These are phyloP conservation scores for Coptodon bakossiorum DNA, from an alignment of 2,113 vertebrate species.

Conservation along the genomic window DNA sequence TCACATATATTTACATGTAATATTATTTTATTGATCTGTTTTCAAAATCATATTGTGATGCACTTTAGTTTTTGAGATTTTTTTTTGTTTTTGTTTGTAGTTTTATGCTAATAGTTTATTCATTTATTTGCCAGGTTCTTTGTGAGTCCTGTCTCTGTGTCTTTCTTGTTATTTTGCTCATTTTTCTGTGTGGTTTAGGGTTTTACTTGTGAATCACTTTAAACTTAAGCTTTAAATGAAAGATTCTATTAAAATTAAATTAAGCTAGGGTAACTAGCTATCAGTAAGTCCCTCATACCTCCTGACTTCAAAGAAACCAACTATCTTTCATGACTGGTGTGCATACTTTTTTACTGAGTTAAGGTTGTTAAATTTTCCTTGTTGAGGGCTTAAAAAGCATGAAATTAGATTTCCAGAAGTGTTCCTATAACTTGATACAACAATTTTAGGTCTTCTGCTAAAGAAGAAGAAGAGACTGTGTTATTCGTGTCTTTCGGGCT, in stretches of 20 bases:
- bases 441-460: background rate
- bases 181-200: background rate
- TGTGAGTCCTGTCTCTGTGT: background rate
- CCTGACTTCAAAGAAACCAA: background rate
- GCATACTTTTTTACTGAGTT: background rate
- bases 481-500: background rate
- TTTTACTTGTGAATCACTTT: background rate
- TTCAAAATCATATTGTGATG: background rate
- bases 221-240: background rate
- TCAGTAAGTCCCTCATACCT: background rate
- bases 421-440: background rate
- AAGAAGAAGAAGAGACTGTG: background rate
- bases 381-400: background rate
- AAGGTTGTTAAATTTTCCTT: background rate
- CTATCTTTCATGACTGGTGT: background rate
- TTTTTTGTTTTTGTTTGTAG: background rate
- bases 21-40: background rate
- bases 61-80: background rate
- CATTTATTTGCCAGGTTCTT: background rate
- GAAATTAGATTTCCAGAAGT: background rate
- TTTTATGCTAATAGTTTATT: background rate
- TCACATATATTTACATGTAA: background rate
- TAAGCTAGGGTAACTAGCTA: background rate
- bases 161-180: background rate
- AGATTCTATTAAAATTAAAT: background rate